Conservation (phyloP, 2,797 vertebrate genomes). For the Botia almorhae region DNA sequence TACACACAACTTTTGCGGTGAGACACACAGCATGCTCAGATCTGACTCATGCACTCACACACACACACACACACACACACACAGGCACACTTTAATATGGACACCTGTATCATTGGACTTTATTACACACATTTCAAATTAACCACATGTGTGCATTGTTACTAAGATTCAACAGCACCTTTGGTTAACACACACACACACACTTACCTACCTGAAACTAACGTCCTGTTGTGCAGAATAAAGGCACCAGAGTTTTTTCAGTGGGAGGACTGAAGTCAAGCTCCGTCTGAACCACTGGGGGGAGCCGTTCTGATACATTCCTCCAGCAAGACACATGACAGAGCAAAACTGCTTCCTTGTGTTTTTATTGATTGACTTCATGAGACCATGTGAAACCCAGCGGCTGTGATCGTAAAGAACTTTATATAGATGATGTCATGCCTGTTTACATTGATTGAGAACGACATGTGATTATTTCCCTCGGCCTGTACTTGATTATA, state of each 20-base stretch:
- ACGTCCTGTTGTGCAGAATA: not conserved
- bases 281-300: slow-evolving; percentile 66
- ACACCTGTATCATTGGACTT: slow-evolving; percentile 35
- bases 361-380: slow-evolving; percentile 43
- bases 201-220: slow-evolving; percentile 14
- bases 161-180: not conserved
- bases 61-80: no score
- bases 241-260: slow-evolving; percentile 7
- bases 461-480: slow-evolving; percentile 56
- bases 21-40: no score
- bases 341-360: slow-evolving; percentile 46
- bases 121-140: slow-evolving; percentile 29
- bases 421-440: slow-evolving; percentile 32
- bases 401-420: slow-evolving; percentile 4
- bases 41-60: no score
- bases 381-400: slow-evolving; percentile 3
- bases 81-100: slow-evolving; percentile 47
- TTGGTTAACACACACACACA: not conserved
- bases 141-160: not conserved
- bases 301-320: slow-evolving; percentile 63
- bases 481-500: slow-evolving; percentile 60
- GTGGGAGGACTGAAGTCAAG: not conserved
- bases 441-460: slow-evolving; percentile 32
- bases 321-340: slow-evolving; percentile 26
- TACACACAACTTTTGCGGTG: no score